Conservation (phyloP, 2,113 vertebrate species). For the Rhadina sibilatrix region DNA sequence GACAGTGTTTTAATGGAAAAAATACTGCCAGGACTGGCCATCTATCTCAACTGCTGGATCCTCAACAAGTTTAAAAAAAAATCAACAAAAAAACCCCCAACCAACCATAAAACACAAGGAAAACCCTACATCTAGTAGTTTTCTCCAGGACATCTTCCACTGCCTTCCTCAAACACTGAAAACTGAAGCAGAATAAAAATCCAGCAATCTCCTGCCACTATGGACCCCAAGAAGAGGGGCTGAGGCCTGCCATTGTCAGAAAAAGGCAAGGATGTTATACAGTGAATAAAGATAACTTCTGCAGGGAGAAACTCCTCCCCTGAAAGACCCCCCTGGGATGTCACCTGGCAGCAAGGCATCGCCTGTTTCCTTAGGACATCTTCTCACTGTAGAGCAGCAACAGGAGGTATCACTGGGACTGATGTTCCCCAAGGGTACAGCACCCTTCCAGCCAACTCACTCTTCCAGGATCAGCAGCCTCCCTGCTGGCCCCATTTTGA, state of each 20-base stretch:
- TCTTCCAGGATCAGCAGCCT: background rate
- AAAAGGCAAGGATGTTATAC: background rate
- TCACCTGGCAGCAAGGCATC: background rate
- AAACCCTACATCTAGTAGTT: background rate
- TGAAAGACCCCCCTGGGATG: background rate
- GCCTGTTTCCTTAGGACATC: background rate
- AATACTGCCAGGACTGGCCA: background rate
- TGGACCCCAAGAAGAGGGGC: background rate
- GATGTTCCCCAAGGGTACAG: no score
- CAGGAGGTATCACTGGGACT: background rate
- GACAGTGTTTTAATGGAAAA: conserved; percentile 19
- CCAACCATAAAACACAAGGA: background rate
- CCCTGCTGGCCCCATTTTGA: background rate
- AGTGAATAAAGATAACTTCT: background rate
- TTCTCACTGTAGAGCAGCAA: background rate
- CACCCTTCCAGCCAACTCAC: background rate
- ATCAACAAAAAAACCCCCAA: background rate
- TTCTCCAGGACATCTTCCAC: background rate
- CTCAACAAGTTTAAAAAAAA: background rate
- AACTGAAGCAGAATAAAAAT: background rate
- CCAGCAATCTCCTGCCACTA: background rate
- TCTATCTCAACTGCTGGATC: background rate
- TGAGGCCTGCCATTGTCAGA: accelerated
- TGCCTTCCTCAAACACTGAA: background rate
- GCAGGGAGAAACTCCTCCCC: background rate